A percentile compares a stretch with the other conserved stretches of the same genome.
Conservation (phyloP, 1,140 invertebrate genomes). For the Xylocopa sonorina region DNA sequence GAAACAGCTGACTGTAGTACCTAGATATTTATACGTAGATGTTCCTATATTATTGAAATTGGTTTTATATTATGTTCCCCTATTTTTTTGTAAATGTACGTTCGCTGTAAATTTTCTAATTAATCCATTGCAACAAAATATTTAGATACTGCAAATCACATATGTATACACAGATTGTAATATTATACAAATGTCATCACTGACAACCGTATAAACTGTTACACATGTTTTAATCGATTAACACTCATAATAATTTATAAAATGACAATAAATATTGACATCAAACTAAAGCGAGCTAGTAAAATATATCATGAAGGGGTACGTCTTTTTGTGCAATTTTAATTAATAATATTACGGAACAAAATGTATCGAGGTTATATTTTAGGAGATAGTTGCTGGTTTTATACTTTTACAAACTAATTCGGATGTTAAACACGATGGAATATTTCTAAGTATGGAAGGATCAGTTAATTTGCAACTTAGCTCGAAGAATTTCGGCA, state of each 20-base stretch:
- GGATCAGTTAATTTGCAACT: slow-evolving; percentile 95
- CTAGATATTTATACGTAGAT: neutral
- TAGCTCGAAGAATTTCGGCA: slow-evolving; percentile 96
- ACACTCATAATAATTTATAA: slow-evolving; percentile 38
- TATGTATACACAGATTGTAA: neutral
- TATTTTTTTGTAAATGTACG: neutral
- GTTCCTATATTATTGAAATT: neutral
- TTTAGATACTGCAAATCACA: neutral
- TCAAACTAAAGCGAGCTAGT: slow-evolving; percentile 90
- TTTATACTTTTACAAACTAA: slow-evolving; percentile 90
- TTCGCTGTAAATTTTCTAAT: neutral
- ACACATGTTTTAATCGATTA: neutral
- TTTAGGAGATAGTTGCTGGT: slow-evolving; percentile 91
- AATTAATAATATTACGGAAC: slow-evolving; percentile 21
- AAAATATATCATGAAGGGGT: slow-evolving; percentile 93
- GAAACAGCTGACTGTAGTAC: neutral
- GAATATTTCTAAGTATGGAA: slow-evolving; percentile 92
- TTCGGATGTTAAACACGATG: slow-evolving; percentile 94
- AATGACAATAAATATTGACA: slow-evolving; percentile 87
- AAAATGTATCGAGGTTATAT: slow-evolving; percentile 60
- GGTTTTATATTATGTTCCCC: neutral
- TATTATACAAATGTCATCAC: neutral
- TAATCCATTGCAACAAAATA: neutral
- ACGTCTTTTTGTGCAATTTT: slow-evolving; percentile 71
- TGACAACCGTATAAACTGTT: neutral